phyloP scores from a whole-genome alignment of 1,140 invertebrate species.

The Drosophila kurseongensis region DNA sequence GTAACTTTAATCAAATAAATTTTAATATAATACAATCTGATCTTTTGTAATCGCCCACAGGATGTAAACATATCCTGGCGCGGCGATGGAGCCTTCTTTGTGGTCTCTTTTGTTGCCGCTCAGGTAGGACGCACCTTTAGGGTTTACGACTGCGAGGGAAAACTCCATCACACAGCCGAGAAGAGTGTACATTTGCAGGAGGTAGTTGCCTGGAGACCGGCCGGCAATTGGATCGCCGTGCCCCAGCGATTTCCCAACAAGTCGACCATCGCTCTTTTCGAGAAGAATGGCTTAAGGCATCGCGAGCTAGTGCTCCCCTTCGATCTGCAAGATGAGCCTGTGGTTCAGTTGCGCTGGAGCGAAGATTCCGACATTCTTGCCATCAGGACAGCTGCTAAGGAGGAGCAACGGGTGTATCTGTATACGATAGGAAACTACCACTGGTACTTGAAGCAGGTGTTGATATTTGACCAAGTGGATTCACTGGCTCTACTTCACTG shows the following conservation, averaged over 20 bases:
- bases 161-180: constrained; percentile 90
- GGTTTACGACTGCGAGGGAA: constrained; percentile 90
- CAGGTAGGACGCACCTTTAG: constrained; percentile 86
- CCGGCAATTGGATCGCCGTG: constrained; percentile 91
- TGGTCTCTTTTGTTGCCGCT: constrained; percentile 88
- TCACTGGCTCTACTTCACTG: constrained; percentile 86
- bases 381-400: constrained; percentile 86
- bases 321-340: constrained; percentile 85
- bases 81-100: constrained; percentile 93
- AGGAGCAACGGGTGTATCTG: constrained; percentile 87
- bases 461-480: constrained; percentile 59
- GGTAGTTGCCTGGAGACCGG: constrained; percentile 91
- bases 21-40: neutral
- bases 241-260: constrained; percentile 88
- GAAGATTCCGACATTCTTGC: constrained; percentile 91
- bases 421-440: constrained; percentile 95
- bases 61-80: constrained; percentile 91
- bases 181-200: constrained; percentile 88
- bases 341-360: constrained; percentile 91
- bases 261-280: constrained; percentile 93
- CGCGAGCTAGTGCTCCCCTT: constrained; percentile 91
- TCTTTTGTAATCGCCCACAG: neutral
- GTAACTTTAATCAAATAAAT: constrained; percentile 28
- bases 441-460: constrained; percentile 94
- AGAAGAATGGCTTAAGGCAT: constrained; percentile 96